Evolutionary conservation across 2,797 vertebrate species (phyloP).

Genomic region (Mastacembelus armatus): DNA sequence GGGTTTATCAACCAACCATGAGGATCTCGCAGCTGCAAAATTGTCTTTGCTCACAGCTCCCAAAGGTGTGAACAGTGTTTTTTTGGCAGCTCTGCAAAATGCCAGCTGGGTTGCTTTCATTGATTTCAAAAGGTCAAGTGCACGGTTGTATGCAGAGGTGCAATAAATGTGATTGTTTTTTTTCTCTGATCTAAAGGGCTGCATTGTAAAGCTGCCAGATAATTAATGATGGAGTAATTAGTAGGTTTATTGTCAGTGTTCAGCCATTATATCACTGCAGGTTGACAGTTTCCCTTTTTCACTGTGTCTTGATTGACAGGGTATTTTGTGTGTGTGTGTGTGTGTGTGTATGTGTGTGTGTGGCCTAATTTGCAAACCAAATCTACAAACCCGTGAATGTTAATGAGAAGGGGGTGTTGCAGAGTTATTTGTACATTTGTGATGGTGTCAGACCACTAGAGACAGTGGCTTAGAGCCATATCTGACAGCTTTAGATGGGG

Average conservation of each 20-base stretch:
- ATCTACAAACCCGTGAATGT: constrained; percentile 23
- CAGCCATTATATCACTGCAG: constrained; percentile 34
- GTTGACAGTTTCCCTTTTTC: constrained; percentile 14
- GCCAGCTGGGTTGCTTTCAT: constrained; percentile 24
- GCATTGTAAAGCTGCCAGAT: constrained; percentile 41
- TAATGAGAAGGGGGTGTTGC: constrained; percentile 19
- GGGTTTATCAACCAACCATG: not conserved
- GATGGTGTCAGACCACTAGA: too few species aligned
- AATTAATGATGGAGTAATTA: constrained; percentile 56
- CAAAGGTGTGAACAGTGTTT: constrained; percentile 13
- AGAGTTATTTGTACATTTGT: too few species aligned
- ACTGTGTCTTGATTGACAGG: constrained; percentile 42
- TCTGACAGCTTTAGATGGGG: too few species aligned
- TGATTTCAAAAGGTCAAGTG: constrained; percentile 59
- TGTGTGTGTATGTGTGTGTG: constrained; percentile 4
- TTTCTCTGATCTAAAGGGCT: constrained; percentile 14
- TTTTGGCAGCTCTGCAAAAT: constrained; percentile 48
- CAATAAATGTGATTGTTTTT: constrained; percentile 45
- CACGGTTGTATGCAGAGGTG: constrained; percentile 33
- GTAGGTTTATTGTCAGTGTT: constrained; percentile 53
- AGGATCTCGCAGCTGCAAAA: constrained; percentile 6
- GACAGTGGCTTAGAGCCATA: too few species aligned
- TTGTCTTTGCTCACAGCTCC: constrained; percentile 9
- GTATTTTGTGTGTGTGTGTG: constrained; percentile 1
- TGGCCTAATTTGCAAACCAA: constrained; percentile 46